Evolutionary conservation across 2,113 vertebrate genomes (phyloP).

Genomic region (Tragelaphus imberbis): DNA sequence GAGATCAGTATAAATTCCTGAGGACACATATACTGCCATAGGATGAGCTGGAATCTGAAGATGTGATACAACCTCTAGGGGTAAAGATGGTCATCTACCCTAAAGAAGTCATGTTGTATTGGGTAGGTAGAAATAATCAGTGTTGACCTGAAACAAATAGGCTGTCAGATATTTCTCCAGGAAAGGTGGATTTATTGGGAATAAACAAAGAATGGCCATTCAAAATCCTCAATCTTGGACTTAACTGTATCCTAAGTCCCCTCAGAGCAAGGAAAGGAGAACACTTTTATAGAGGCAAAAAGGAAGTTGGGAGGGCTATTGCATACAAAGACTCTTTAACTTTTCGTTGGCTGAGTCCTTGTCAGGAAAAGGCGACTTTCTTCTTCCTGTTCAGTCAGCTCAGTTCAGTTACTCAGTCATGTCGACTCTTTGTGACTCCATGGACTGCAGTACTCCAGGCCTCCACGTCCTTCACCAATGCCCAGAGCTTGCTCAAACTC

Average conservation of each 20-base stretch:
- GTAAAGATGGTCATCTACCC: rapidly evolving
- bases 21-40: not conserved
- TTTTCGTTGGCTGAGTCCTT: not conserved
- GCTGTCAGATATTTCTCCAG: not conserved
- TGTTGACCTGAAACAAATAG: not conserved
- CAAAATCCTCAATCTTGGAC: not conserved
- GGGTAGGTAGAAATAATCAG: not conserved
- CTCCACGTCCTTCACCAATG: not conserved
- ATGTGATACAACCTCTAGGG: not conserved
- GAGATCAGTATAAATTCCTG: not conserved
- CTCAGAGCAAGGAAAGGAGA: not conserved
- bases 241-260: not conserved
- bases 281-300: not conserved
- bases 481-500: not conserved
- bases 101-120: not conserved
- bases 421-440: not conserved
- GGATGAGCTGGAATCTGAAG: not conserved
- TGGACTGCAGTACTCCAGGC: not conserved
- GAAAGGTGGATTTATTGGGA: not conserved
- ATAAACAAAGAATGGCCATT: not conserved
- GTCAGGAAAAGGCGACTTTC: not conserved
- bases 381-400: not conserved
- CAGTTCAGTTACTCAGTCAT: not conserved
- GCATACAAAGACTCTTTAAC: not conserved
- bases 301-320: not conserved